Conservation (phyloP, 2,888 invertebrate species). For the Acanthosoma haemorrhoidale region DNA sequence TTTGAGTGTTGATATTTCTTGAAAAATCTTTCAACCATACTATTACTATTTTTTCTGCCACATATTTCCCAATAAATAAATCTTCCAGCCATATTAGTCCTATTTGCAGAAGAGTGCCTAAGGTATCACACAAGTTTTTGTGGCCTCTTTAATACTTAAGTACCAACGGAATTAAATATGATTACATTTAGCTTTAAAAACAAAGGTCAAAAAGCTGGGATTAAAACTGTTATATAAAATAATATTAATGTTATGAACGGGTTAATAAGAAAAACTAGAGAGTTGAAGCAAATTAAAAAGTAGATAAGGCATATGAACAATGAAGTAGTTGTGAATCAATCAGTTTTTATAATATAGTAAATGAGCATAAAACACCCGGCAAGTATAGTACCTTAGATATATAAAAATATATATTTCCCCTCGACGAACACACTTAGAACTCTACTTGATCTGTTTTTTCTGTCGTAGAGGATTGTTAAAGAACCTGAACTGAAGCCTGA, state of each 20-base stretch:
- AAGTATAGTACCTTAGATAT: slow-evolving; percentile 22
- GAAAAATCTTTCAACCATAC: no score
- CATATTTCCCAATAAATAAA: no score
- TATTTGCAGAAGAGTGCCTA: no score
- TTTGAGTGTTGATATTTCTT: no score
- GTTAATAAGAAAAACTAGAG: not conserved
- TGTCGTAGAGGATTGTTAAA: slow-evolving; percentile 81
- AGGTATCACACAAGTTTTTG: no score
- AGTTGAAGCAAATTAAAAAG: not conserved
- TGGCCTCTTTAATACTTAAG: no score
- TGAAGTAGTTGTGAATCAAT: not conserved
- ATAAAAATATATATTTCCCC: slow-evolving; percentile 23
- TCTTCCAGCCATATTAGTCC: no score
- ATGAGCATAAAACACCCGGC: slow-evolving; percentile 6
- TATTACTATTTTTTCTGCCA: no score
- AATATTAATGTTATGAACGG: not conserved
- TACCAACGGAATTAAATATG: no score
- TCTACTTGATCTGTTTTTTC: slow-evolving; percentile 50
- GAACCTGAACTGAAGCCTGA: slow-evolving; percentile 92
- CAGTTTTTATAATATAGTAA: not conserved
- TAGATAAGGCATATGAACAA: not conserved
- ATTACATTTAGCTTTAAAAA: no score
- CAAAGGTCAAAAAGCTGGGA: not conserved
- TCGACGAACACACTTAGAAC: slow-evolving; percentile 15
- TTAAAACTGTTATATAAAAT: not conserved